Evolutionary conservation across 1,140 invertebrate species (phyloP).

Genomic region (Telenomus remus): DNA sequence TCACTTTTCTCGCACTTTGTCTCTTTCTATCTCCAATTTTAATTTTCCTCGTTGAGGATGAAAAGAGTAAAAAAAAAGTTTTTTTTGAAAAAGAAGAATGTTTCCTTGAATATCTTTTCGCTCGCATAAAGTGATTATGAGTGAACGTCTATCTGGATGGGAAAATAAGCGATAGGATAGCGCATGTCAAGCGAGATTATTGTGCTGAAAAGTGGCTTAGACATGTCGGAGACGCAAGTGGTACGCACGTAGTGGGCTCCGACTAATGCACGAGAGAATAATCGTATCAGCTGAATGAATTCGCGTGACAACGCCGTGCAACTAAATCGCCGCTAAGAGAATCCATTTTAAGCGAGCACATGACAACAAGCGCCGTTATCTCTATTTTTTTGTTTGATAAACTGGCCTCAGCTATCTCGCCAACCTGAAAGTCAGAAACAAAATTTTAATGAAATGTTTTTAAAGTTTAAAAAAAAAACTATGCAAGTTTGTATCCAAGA

Average conservation of each 20-base stretch:
- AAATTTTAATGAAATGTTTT: no score
- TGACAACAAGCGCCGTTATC: conserved; percentile 52
- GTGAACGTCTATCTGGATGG: conserved; percentile 17
- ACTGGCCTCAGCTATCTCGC: neutral
- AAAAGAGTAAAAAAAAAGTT: neutral
- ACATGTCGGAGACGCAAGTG: conserved; percentile 30
- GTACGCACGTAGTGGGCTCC: conserved; percentile 32
- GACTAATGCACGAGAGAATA: conserved; percentile 36
- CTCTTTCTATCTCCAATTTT: no score
- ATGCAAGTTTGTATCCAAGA: no score
- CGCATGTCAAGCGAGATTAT: conserved; percentile 49
- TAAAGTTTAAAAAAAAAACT: no score
- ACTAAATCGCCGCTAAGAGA: conserved; percentile 47
- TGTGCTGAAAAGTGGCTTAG: conserved; percentile 49
- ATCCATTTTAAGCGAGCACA: conserved; percentile 50
- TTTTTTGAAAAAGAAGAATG: neutral
- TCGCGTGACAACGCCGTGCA: conserved; percentile 50
- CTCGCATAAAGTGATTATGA: conserved; percentile 9
- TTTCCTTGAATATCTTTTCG: neutral
- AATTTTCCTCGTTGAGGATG: no score
- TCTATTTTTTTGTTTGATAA: conserved; percentile 34
- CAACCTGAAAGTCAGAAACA: no score
- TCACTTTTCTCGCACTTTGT: no score
- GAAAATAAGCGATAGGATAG: conserved; percentile 40
- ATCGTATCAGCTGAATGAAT: conserved; percentile 55